Conservation (phyloP, 2,113 vertebrate species). For the Melanocharis versteri region DNA sequence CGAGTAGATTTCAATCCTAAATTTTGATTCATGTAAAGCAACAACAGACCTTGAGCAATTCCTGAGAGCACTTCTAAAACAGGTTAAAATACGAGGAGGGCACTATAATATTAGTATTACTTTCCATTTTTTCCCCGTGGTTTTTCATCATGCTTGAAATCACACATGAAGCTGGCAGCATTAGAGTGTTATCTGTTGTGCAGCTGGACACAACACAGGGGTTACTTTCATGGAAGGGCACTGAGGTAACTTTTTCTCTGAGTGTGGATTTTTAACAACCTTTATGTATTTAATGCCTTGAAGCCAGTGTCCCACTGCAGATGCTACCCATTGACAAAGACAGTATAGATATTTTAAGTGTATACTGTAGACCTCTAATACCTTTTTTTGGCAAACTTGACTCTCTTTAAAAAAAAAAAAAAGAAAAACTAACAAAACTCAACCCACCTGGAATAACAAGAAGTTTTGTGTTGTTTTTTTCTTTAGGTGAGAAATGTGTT, state of each 20-base stretch:
- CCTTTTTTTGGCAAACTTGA: not conserved
- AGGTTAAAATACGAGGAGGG: not conserved
- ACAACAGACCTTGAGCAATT: not conserved
- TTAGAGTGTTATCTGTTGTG: not conserved
- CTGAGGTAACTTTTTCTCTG: not conserved
- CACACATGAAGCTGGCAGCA: not conserved
- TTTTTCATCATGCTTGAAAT: not conserved
- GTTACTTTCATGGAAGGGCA: not conserved
- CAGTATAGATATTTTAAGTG: not conserved
- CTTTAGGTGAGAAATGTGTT: constrained; percentile 90
- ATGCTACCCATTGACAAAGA: not conserved
- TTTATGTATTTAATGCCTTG: not conserved
- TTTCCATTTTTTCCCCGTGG: not conserved
- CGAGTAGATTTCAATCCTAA: not conserved
- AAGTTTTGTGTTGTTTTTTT: not conserved
- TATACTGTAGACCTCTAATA: not conserved
- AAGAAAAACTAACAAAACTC: not conserved
- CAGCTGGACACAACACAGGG: not conserved
- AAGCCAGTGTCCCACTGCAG: not conserved
- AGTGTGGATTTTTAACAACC: not conserved
- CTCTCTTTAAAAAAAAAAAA: not conserved
- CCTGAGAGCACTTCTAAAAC: not conserved
- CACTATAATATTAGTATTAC: not conserved
- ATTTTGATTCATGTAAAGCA: not conserved
- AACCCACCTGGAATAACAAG: not conserved